phyloP scores from a whole-genome alignment of 2,888 invertebrate species.

The Zelleria hepariella region DNA sequence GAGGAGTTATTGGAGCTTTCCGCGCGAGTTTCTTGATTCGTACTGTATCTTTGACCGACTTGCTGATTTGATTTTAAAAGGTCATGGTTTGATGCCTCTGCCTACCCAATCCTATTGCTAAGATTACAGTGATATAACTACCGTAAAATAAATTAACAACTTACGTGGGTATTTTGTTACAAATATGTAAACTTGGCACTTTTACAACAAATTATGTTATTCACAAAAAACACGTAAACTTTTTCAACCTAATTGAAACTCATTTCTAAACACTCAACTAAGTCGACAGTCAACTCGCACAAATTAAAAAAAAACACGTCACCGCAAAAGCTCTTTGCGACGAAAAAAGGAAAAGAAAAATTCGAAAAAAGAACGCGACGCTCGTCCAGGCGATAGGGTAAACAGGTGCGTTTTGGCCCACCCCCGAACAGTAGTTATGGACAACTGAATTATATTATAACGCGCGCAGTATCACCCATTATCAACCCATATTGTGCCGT shows the following conservation, averaged over 20 bases:
- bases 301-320: not conserved
- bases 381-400: constrained; percentile 15
- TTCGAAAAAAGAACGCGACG: constrained; percentile 15
- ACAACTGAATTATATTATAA: constrained; percentile 68
- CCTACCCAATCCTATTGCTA: not conserved
- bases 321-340: not conserved
- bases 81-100: not conserved
- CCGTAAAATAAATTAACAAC: too few species aligned
- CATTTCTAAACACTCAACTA: not conserved
- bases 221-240: too few species aligned
- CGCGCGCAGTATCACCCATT: constrained; percentile 47
- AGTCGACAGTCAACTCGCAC: not conserved
- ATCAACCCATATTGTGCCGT: constrained; percentile 51
- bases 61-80: not conserved
- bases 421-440: constrained; percentile 29
- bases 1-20: too few species aligned
- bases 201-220: too few species aligned
- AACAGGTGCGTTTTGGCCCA: constrained; percentile 25
- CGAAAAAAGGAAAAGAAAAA: constrained; percentile 11
- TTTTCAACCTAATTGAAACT: too few species aligned
- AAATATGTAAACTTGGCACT: too few species aligned
- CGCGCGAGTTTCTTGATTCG: too few species aligned
- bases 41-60: too few species aligned
- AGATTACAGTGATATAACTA: too few species aligned
- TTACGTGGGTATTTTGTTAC: too few species aligned